A percentile compares a stretch with the other conserved stretches of the same genome.
These are phyloP conservation scores for Meloe dianella DNA, from an alignment of 2,888 invertebrate species.

Conservation along the genomic window DNA sequence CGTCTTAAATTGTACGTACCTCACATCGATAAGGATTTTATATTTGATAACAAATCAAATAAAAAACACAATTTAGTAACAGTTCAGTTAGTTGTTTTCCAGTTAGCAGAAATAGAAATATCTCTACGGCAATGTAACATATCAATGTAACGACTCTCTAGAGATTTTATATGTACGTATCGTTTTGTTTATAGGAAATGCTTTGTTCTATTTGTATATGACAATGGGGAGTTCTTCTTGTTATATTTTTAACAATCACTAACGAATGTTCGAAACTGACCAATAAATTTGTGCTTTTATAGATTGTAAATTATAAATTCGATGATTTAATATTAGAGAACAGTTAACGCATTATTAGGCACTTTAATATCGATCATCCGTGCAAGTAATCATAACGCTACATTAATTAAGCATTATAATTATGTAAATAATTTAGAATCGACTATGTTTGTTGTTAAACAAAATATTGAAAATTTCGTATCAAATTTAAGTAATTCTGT, in stretches of 20 bases:
- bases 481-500: conserved; percentile 5
- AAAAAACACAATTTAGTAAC: background rate
- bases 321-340: background rate
- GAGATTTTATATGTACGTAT: conserved; percentile 25
- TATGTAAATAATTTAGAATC: background rate
- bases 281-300: background rate
- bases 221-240: background rate
- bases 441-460: background rate
- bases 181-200: conserved; percentile 10
- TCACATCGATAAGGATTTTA: background rate
- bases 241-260: background rate
- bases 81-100: background rate
- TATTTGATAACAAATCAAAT: background rate
- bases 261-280: background rate
- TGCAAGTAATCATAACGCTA: background rate
- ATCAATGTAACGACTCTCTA: conserved; percentile 32
- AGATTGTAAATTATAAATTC: background rate
- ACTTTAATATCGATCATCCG: background rate
- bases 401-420: conserved; percentile 1
- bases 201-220: background rate
- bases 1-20: background rate
- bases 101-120: conserved; percentile 17
- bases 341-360: background rate
- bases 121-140: conserved; percentile 27
- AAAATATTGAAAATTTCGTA: too few relatives aligned